phyloP scores from a whole-genome alignment of 1,140 invertebrate genomes.

The Dufourea novaeangliae region DNA sequence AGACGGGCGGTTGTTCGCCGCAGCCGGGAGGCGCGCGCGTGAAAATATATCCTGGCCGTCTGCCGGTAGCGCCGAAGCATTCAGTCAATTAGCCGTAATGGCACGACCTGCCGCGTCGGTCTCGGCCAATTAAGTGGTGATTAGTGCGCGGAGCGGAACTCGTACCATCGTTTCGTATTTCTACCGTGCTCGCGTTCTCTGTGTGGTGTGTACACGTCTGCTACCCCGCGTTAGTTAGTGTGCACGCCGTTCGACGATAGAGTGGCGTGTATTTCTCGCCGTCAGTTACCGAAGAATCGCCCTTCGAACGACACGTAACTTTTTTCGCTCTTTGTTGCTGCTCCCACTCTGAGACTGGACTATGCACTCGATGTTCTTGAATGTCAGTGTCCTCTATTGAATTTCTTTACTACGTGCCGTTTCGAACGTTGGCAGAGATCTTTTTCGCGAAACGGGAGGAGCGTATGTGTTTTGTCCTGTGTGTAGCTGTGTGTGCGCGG shows the following conservation, averaged over 20 bases:
- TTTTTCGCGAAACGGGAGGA: neutral
- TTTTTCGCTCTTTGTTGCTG: neutral
- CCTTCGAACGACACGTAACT: neutral
- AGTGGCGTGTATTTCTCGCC: slow-evolving; percentile 3
- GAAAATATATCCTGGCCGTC: slow-evolving; percentile 60
- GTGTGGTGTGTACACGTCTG: neutral
- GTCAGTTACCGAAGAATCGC: slow-evolving; percentile 18
- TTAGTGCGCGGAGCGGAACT: slow-evolving; percentile 62
- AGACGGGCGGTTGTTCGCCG: neutral
- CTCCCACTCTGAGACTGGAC: neutral
- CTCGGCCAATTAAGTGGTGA: slow-evolving; percentile 72
- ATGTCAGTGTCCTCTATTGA: too few species aligned
- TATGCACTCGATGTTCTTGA: too few species aligned
- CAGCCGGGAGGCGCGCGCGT: slow-evolving; percentile 51
- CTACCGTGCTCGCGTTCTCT: neutral
- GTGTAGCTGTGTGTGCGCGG: neutral
- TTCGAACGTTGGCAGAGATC: too few species aligned
- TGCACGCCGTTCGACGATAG: slow-evolving; percentile 11
- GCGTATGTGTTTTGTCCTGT: neutral
- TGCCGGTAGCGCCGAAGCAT: slow-evolving; percentile 61
- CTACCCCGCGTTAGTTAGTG: neutral
- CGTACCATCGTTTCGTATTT: slow-evolving; percentile 38
- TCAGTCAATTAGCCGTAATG: slow-evolving; percentile 70
- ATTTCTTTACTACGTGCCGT: too few species aligned
- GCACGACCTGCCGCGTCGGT: slow-evolving; percentile 69